phyloP scores from a whole-genome alignment of 2,888 invertebrate species.

The Timema cristinae region DNA sequence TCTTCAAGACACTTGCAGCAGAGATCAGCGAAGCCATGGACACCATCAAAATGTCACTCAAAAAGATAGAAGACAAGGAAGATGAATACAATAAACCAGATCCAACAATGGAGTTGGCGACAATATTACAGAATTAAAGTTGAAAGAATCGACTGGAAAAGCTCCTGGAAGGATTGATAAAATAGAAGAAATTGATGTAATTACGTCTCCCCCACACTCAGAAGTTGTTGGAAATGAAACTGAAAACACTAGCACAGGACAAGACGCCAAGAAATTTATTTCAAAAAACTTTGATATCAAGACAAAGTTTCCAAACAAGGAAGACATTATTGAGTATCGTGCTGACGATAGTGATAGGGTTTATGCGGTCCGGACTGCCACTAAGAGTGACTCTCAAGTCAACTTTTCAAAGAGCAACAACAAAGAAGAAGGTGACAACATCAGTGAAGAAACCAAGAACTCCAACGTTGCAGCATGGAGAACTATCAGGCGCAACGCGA shows the following conservation, averaged over 20 bases:
- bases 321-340: constrained; percentile 24
- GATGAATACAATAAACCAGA: constrained; percentile 8
- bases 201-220: not conserved
- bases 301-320: not conserved
- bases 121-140: no score
- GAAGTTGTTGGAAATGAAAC: not conserved
- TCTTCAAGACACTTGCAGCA: not conserved
- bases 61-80: not conserved
- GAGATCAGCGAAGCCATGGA: not conserved
- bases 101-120: no score
- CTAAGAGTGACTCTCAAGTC: not conserved
- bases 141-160: no score
- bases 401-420: constrained; percentile 13
- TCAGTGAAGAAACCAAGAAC: constrained; percentile 28
- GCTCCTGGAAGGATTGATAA: constrained; percentile 6
- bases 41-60: no score
- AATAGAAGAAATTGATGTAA: constrained; percentile 16
- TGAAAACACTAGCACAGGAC: not conserved
- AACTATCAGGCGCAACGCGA: not conserved
- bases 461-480: constrained; percentile 28
- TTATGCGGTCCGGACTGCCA: constrained; percentile 16
- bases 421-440: constrained; percentile 26
- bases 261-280: not conserved
- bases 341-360: constrained; percentile 31
- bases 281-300: not conserved